Evolutionary conservation across 2,797 vertebrate species (phyloP).

Genomic region (Mionectes olivaceus): DNA sequence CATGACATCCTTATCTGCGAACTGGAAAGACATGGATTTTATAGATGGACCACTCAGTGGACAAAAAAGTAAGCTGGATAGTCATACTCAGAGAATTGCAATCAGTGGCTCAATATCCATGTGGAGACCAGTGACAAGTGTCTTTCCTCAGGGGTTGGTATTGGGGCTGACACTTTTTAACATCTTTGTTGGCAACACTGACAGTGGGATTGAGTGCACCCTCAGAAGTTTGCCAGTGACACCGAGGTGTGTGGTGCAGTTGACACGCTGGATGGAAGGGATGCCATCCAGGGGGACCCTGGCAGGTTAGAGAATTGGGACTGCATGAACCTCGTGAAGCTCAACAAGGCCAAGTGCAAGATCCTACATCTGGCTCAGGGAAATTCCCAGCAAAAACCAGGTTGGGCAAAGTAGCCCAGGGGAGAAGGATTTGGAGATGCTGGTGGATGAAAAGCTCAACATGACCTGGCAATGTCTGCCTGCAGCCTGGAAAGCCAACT

Average conservation of each 20-base stretch:
- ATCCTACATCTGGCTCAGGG: not conserved
- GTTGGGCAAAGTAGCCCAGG: not conserved
- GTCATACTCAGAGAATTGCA: not conserved
- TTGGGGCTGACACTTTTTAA: not conserved
- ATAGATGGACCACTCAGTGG: not conserved
- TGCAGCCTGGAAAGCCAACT: rapidly evolving
- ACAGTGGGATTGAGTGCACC: not conserved
- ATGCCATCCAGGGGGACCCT: not conserved
- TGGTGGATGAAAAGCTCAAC: not conserved
- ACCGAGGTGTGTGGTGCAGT: not conserved
- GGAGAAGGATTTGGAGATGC: not conserved
- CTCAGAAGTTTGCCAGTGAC: not conserved
- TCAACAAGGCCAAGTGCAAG: not conserved
- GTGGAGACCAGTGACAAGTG: not conserved
- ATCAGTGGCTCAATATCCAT: not conserved
- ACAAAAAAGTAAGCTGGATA: not conserved
- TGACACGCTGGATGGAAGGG: rapidly evolving
- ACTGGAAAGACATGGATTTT: not conserved
- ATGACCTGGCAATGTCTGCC: not conserved
- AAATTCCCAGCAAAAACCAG: not conserved
- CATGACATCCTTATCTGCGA: not conserved
- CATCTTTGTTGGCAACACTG: rapidly evolving
- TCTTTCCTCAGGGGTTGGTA: not conserved
- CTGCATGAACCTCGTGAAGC: rapidly evolving
- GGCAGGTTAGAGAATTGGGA: not conserved